Conservation (phyloP, 2,113 vertebrate genomes). For the Noturus placidus region DNA sequence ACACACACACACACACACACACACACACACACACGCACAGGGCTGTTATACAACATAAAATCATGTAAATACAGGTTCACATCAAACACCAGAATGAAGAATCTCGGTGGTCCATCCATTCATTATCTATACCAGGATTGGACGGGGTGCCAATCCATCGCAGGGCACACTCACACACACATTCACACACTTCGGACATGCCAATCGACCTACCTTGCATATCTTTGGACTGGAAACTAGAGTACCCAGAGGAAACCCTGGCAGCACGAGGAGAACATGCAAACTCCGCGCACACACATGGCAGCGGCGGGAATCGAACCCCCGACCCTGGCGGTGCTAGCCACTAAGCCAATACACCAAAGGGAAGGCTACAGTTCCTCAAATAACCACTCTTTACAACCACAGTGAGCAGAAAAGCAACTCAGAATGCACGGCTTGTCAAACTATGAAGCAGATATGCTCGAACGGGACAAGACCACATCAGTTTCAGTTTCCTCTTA, state of each 20-base stretch:
- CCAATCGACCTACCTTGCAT: too few relatives aligned
- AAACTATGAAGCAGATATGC: not conserved
- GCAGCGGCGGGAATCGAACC: too few relatives aligned
- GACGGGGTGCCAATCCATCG: too few relatives aligned
- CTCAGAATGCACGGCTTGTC: not conserved
- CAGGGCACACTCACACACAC: too few relatives aligned
- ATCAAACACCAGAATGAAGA: not conserved
- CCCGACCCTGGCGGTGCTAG: too few relatives aligned
- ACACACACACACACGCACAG: not conserved
- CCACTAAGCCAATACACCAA: too few relatives aligned
- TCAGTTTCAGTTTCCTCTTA: not conserved
- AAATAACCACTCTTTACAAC: not conserved
- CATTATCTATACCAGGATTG: too few relatives aligned
- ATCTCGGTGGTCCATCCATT: not conserved
- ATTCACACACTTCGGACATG: too few relatives aligned
- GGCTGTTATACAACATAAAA: not conserved
- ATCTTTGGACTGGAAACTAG: too few relatives aligned
- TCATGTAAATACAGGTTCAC: not conserved
- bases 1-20: not conserved
- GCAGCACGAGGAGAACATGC: too few relatives aligned
- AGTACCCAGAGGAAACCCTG: too few relatives aligned
- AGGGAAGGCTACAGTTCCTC: not conserved
- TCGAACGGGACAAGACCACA: not conserved
- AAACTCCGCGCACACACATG: too few relatives aligned
- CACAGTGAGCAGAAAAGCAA: not conserved